phyloP scores from a whole-genome alignment of 2,113 vertebrate species.

The Delphinus delphis region DNA sequence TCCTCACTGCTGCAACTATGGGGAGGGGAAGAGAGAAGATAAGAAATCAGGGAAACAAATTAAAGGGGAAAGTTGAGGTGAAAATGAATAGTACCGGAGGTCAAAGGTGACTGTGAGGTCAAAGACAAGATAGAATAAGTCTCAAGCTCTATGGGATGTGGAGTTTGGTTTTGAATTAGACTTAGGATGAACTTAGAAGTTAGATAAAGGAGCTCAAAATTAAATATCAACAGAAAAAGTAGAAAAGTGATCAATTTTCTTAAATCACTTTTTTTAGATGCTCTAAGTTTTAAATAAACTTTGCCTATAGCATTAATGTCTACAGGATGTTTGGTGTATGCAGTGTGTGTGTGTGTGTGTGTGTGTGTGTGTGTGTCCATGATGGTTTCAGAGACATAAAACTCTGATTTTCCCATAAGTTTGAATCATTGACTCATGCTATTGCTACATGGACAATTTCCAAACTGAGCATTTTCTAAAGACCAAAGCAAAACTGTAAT shows the following conservation, averaged over 20 bases:
- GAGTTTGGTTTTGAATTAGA: slow-evolving; percentile 38
- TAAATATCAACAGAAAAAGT: slow-evolving; percentile 15
- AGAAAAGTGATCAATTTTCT: background rate
- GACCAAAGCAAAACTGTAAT: slow-evolving; percentile 25
- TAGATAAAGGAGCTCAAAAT: background rate
- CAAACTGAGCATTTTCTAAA: slow-evolving; percentile 39
- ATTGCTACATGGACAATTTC: background rate
- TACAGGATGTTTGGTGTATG: background rate
- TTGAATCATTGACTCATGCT: background rate
- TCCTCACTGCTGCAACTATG: background rate
- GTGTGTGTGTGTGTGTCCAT: background rate
- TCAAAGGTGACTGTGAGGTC: background rate
- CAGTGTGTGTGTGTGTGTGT: background rate
- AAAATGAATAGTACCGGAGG: background rate
- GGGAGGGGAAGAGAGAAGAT: background rate
- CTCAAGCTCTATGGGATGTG: background rate
- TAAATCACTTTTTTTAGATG: background rate
- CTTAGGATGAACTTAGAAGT: slow-evolving; percentile 32
- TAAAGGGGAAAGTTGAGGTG: background rate
- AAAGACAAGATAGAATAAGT: background rate
- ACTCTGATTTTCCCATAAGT: background rate
- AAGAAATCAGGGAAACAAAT: slow-evolving; percentile 22
- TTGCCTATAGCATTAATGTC: background rate
- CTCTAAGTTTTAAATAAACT: slow-evolving; percentile 20
- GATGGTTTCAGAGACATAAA: background rate